Base-by-base conservation (phyloP, 2,888 invertebrate species). In the Quadriops clusia region DNA sequence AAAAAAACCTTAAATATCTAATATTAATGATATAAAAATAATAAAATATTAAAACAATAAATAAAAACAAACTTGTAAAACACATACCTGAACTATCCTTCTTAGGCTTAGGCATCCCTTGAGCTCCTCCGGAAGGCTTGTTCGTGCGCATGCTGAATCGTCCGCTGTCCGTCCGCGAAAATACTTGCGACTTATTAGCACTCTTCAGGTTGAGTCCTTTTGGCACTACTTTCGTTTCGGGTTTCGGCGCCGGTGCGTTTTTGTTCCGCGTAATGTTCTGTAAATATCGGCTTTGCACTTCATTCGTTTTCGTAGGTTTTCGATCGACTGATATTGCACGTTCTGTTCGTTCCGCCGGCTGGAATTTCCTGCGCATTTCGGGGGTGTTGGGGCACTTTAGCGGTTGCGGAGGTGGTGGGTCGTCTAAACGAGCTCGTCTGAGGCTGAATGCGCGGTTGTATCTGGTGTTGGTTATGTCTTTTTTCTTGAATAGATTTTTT, bases 401-500 rank as follows among this genome's bases (percentile, higher is more conserved):
- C n/a, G n/a, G n/a, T 6, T 65, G 61, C 1, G 60, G 65, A 3
- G 61, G 51, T 17, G 54, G 45, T 32, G 56, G 53, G 4, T 64
- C 62, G 40, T 74, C 76, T 18, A 77, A 48, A 41, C 72, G 56
- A n/a, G 73, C 68, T 57, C 77, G 45, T 44, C 83, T 63, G 61
- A 80, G 62, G 51, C 77, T 69, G 36, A 74, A 65, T n/a, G 81
- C 78, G 41, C 83, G 68, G 54, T 87, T 89, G 44, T 76, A 75
- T 34, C 68, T 71, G 50, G 73, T 72, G 40, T 66, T 68, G 22
- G 65, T 61, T 34, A 70, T 45, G 42, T 53, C 55, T 42, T 53
- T 58, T 36, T 51, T 54, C 42, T 61, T 54, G 40, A 57, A 44
- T 6, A 54, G 40, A 49, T 47, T 47, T 32, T 60, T 59, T 40